phyloP scores from a whole-genome alignment of 1,140 invertebrate genomes.

The Thalassaphorura encarpata region DNA sequence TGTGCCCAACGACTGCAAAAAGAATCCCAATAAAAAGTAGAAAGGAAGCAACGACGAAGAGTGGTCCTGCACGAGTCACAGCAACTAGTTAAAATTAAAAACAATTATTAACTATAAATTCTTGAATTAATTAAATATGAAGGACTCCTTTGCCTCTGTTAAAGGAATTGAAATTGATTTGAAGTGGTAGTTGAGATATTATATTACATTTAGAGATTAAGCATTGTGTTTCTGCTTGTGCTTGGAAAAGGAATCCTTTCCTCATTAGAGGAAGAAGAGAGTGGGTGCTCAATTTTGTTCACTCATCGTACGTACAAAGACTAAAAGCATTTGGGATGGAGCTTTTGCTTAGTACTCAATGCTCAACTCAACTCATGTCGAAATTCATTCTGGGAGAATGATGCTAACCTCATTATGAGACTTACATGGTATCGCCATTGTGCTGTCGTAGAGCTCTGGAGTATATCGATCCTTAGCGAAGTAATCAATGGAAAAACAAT shows the following conservation, averaged over 20 bases:
- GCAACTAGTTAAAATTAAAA: slow-evolving; percentile 47
- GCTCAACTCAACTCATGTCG: too few relatives aligned
- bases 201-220: neutral
- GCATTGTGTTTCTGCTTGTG: neutral
- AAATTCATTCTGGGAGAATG: too few relatives aligned
- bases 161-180: neutral
- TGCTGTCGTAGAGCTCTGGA: slow-evolving; percentile 73
- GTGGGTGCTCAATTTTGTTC: neutral
- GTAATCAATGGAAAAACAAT: slow-evolving; percentile 72
- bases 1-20: slow-evolving; percentile 50
- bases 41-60: slow-evolving; percentile 50
- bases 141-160: neutral
- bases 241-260: neutral
- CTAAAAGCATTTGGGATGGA: neutral
- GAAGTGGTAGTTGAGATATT: neutral
- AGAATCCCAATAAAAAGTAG: slow-evolving; percentile 52
- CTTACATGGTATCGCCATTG: slow-evolving; percentile 38
- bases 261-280: neutral
- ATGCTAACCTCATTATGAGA: neutral
- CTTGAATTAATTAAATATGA: too few relatives aligned
- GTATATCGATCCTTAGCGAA: slow-evolving; percentile 60
- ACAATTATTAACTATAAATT: neutral
- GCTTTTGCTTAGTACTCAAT: too few relatives aligned
- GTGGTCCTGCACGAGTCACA: slow-evolving; percentile 55
- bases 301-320: neutral